phyloP scores from a whole-genome alignment of 2,797 vertebrate species.

The Falco columbarius region DNA sequence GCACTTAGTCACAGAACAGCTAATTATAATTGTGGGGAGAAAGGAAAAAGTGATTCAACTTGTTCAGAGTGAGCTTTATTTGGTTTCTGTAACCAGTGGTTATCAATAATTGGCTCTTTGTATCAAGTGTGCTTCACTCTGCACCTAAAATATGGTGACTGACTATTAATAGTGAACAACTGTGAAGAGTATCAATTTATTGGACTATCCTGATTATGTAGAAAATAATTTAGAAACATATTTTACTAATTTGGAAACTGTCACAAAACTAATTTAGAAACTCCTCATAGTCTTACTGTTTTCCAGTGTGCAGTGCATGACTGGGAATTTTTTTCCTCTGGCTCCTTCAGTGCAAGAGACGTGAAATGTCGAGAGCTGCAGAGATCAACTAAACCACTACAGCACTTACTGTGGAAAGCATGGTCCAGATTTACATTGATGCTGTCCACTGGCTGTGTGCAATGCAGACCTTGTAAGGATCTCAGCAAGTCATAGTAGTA shows the following conservation, averaged over 20 bases:
- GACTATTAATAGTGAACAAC: not conserved
- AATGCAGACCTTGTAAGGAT: not conserved
- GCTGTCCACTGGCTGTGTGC: not conserved
- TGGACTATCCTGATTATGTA: not conserved
- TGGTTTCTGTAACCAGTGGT: not conserved
- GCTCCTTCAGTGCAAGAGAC: not conserved
- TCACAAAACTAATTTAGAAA: not conserved
- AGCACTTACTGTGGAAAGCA: not conserved
- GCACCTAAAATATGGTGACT: not conserved
- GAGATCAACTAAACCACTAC: not conserved
- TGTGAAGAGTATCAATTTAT: slow-evolving; percentile 3
- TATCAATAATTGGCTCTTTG: not conserved
- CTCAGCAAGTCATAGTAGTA: not conserved
- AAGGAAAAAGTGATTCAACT: not conserved
- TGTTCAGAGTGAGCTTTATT: not conserved
- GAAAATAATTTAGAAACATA: not conserved
- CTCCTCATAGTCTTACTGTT: not conserved
- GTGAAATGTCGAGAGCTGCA: not conserved
- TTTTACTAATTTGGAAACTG: not conserved
- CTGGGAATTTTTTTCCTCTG: not conserved
- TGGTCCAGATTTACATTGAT: not conserved
- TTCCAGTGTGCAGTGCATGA: not conserved
- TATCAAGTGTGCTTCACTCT: not conserved
- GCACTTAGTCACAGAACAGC: not conserved
- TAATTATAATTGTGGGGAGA: not conserved